Base-by-base conservation (phyloP, 2,888 invertebrate species). In the Drosophila anomelani region DNA sequence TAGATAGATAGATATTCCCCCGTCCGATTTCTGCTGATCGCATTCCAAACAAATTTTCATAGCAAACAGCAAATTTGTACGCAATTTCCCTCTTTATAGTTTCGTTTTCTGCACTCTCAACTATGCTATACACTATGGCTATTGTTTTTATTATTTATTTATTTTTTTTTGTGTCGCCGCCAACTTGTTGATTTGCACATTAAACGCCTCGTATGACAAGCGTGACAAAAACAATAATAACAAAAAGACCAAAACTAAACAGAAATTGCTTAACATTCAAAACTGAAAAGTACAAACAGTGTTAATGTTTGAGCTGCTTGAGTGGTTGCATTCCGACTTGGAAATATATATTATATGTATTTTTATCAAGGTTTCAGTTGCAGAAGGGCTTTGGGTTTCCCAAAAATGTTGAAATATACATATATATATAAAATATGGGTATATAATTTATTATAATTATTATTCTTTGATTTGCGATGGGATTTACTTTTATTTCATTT, bases 141-240 rank as follows among this genome's bases (percentile, higher is more conserved):
- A 49, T 10, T 15, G 23, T 32, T 29, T 60, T 62, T 29, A 20
- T 51, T 51, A 9, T 51, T 51, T 34, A 9, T 46, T 23, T 23
- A 2, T 23, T 23, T 29, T 29, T 49, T 56, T 64, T 59, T 26
- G 20, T 38, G 61, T 36, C 49, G 60, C 53, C 61, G 68, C 67
- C 81, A 77, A 84, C 81, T 79, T 81, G 85, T 85, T 79, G 81
- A 79, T 81, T 81, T 64, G 70, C 77, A 68, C 71, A 81, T 73
- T 79, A 70, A 80, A 64, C 54, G 79, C 61, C 64, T 68, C 67
- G 68, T 55, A 56, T 73, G 72, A 79, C 63, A 68, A 55, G 68
- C 62, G 53, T 66, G 69, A 76, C 64, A 67, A 70, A 54, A 39
- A 13, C 38, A 13, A 26, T 23, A 17, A 17, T 10, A 29, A 29